Evolutionary conservation across 2,113 vertebrate species (phyloP), one percentile per base, ranked within the genome.

Genomic region (Polypterus bichir): DNA sequence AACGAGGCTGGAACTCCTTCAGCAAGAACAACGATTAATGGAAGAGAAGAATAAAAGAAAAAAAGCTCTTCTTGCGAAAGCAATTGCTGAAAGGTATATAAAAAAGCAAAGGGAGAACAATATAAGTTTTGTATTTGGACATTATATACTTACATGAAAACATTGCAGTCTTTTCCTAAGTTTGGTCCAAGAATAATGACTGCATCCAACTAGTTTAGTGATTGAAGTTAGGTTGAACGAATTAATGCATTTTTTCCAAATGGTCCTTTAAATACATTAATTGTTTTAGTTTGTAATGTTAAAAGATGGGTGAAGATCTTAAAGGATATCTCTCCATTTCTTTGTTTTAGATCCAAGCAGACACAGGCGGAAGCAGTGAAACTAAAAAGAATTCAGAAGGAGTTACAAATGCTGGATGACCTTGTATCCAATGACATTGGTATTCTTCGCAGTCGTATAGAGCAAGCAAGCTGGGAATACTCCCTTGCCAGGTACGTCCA

Each of bases 1-100:
- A 68, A 84, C 88, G 3, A 87, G 88, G 44, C 83, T 95, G 78
- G 88, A 96, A 74, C 81, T 87, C 4, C 87, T 97, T 53, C 94
- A 97, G 65, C 81, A 88, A 57, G 92, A 97, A 9, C 96, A 97
- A 7, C 83, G 84, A 48, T 64, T 89, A 6, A 97, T 97, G 62
- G 93, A 97, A 80, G 92, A 97, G 83, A 88, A 82, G 75, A 98
- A 97, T 72, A 97, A 93, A 68, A 88, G 84, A 48, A 97, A 91
- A 74, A 98, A 94, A 79, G 94, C 92, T 65, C 84, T 97, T 46
- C 85, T 98, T 66, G 65, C 92, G 56, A 94, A 89, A 78, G 90
- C 93, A 9, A 92, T 98, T 66, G 92, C 92, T 62, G 93, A 97
- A 79, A 97, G 94, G 94, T 98, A 72, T 75, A 27, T 27, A 27